phyloP scores from a whole-genome alignment of 2,888 invertebrate genomes.

The Hirtodrosophila cameraria region DNA sequence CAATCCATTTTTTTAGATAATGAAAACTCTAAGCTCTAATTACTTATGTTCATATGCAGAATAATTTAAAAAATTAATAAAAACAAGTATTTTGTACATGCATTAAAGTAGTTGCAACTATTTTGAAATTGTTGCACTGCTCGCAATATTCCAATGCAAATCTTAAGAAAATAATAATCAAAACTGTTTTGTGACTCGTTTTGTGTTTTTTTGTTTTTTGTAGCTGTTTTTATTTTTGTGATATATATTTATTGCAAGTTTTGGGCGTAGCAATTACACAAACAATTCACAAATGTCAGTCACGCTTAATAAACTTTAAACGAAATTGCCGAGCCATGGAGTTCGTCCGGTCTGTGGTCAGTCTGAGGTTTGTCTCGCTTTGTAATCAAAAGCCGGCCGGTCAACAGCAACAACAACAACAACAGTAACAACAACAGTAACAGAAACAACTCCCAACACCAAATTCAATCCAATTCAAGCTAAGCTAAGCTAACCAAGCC shows the following conservation, averaged over 20 bases:
- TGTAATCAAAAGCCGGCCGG: slow-evolving; percentile 73
- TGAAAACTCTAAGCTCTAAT: too few relatives aligned
- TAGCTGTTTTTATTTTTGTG: slow-evolving; percentile 27
- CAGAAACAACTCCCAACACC: too few relatives aligned
- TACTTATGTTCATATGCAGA: too few relatives aligned
- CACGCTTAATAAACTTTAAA: slow-evolving; percentile 77
- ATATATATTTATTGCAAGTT: slow-evolving; percentile 50
- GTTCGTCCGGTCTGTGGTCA: slow-evolving; percentile 56
- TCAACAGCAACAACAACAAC: slow-evolving; percentile 38
- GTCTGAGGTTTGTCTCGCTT: slow-evolving; percentile 39
- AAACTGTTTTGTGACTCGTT: slow-evolving; percentile 25
- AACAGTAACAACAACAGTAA: slow-evolving; percentile 17
- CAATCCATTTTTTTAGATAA: too few relatives aligned
- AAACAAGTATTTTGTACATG: too few relatives aligned
- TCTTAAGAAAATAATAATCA: too few relatives aligned
- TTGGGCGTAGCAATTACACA: slow-evolving; percentile 70
- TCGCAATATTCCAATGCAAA: too few relatives aligned
- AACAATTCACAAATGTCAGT: slow-evolving; percentile 73
- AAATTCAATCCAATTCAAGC: slow-evolving; percentile 12
- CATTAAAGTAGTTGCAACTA: too few relatives aligned
- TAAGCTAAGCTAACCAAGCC: slow-evolving; percentile 14
- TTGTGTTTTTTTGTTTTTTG: slow-evolving; percentile 25
- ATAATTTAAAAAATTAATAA: too few relatives aligned
- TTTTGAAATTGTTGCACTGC: too few relatives aligned
- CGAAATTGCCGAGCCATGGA: slow-evolving; percentile 68